These are phyloP conservation scores for Spinus pinus DNA, from an alignment of 2,797 vertebrate species.

Conservation along the genomic window DNA sequence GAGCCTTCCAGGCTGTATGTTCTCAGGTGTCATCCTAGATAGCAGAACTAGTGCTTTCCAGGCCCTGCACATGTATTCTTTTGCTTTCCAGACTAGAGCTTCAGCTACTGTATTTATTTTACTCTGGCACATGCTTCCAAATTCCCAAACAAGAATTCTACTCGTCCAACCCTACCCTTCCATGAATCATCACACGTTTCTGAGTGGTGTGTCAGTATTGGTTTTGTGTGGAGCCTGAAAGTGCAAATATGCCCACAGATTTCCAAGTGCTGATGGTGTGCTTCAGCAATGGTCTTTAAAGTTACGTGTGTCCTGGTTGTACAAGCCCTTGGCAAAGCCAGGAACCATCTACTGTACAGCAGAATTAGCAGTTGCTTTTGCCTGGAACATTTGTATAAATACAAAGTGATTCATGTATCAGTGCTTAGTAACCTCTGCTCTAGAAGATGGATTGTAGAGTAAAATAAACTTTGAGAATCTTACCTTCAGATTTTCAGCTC, in stretches of 20 bases:
- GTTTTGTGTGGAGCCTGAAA: neutral
- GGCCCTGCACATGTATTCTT: neutral
- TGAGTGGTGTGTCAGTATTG: neutral
- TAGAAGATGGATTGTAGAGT: neutral
- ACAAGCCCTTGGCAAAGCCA: neutral
- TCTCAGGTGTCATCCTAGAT: neutral
- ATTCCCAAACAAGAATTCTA: neutral
- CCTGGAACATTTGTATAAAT: neutral
- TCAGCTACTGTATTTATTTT: neutral
- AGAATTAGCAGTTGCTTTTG: neutral
- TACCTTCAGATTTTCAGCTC: neutral
- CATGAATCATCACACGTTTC: neutral
- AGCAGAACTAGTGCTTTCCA: neutral
- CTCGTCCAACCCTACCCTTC: neutral
- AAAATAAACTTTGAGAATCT: neutral
- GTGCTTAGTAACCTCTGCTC: neutral
- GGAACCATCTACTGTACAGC: neutral
- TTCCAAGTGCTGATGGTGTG: neutral
- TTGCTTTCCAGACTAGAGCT: neutral
- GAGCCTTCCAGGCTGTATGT: neutral
- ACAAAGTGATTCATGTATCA: neutral
- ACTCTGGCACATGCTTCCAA: neutral
- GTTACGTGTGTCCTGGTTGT: accelerated
- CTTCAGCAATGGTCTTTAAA: neutral
- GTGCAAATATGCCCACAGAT: neutral